phyloP scores from a whole-genome alignment of 2,797 vertebrate genomes.

The Enteromius thamalakanensis region DNA sequence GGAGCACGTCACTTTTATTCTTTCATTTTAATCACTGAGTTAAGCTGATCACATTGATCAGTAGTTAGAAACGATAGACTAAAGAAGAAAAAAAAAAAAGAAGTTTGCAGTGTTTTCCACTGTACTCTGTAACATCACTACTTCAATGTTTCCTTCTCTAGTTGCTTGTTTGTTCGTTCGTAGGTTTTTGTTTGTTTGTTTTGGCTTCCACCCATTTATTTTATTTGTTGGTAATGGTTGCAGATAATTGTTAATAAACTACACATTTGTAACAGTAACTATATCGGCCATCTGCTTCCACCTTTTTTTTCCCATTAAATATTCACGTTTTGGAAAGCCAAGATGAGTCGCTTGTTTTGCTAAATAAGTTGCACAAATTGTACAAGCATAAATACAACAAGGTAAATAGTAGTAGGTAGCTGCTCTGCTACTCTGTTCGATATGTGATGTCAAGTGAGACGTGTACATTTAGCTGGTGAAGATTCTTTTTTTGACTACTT shows the following conservation, averaged over 20 bases:
- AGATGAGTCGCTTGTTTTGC: constrained; percentile 76
- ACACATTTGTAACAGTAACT: constrained; percentile 91
- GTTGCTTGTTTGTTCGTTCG: constrained; percentile 78
- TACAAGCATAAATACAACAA: constrained; percentile 84
- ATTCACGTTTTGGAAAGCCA: constrained; percentile 86
- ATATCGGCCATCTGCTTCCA: constrained; percentile 91
- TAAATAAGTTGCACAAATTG: constrained; percentile 94
- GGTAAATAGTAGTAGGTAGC: constrained; percentile 96
- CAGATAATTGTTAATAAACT: constrained; percentile 83
- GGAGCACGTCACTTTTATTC: constrained; percentile 75
- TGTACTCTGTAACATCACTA: constrained; percentile 90
- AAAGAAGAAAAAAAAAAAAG: constrained; percentile 69
- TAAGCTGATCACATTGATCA: constrained; percentile 99
- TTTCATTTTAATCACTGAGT: constrained; percentile 81
- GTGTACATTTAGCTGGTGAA: constrained; percentile 99
- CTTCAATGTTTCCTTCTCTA: constrained; percentile 74
- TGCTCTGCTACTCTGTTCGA: constrained; percentile 90
- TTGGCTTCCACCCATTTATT: constrained; percentile 62
- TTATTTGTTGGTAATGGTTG: constrained; percentile 75
- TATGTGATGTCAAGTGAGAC: constrained; percentile 98
- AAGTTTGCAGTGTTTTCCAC: constrained; percentile 94
- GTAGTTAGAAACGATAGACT: constrained; percentile 87
- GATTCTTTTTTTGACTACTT: constrained; percentile 91
- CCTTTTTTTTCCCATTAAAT: constrained; percentile 82
- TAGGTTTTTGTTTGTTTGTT: constrained; percentile 73